Evolutionary conservation across 2,113 vertebrate species (phyloP).

Genomic region (Calypte anna): DNA sequence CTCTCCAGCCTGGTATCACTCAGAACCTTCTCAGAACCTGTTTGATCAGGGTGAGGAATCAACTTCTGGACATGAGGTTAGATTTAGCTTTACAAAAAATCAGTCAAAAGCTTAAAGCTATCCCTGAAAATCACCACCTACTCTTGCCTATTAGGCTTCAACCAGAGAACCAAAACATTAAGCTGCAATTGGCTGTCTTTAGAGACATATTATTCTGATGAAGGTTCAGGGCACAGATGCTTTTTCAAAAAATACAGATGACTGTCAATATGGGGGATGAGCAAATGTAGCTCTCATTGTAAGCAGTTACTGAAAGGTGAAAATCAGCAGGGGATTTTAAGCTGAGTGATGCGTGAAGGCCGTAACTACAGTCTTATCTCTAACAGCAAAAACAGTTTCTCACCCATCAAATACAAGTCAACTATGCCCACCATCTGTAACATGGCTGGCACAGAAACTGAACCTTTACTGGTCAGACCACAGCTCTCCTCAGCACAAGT

Average conservation of each 20-base stretch:
- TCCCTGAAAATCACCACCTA: background rate
- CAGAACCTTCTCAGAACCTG: background rate
- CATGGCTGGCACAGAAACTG: background rate
- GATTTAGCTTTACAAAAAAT: background rate
- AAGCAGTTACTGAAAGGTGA: background rate
- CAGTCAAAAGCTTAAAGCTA: background rate
- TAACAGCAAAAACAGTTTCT: background rate
- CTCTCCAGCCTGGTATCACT: background rate
- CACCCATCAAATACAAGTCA: background rate
- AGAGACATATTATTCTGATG: background rate
- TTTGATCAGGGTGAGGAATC: background rate
- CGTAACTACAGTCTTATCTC: background rate
- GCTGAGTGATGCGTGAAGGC: background rate
- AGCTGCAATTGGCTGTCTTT: background rate
- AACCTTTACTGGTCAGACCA: background rate
- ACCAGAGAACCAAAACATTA: background rate
- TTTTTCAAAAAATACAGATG: background rate
- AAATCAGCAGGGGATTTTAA: background rate
- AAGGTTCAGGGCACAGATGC: background rate
- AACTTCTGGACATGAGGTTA: background rate
- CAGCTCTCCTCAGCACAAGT: background rate
- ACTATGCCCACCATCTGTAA: background rate
- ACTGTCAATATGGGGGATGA: background rate
- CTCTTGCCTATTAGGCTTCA: background rate
- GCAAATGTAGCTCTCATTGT: background rate